A percentile compares a stretch with the other conserved stretches of the same genome.
Conservation (phyloP, 2,888 invertebrate genomes). For the Perdita meconis region DNA sequence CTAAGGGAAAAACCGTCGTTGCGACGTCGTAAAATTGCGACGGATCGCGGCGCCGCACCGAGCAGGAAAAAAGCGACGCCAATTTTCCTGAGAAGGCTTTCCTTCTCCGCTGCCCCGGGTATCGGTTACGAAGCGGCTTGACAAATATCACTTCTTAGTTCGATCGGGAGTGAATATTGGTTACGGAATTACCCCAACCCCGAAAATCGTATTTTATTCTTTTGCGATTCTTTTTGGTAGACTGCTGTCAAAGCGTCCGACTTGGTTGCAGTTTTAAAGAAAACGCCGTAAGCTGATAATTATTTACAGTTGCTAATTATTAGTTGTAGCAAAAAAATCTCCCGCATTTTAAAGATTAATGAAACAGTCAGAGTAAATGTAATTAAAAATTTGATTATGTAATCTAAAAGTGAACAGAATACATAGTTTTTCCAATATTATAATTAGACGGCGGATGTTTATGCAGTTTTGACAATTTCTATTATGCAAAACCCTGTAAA, state of each 20-base stretch:
- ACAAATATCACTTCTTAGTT: slow-evolving; percentile 38
- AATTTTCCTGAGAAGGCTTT: slow-evolving; percentile 21
- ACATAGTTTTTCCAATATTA: too few relatives aligned
- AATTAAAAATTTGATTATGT: too few relatives aligned
- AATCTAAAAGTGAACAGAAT: too few relatives aligned
- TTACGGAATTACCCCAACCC: not conserved
- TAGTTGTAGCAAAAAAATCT: too few relatives aligned
- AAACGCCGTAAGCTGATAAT: too few relatives aligned
- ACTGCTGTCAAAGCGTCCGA: not conserved
- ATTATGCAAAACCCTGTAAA: too few relatives aligned
- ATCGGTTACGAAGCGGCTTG: slow-evolving; percentile 31
- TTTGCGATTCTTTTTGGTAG: not conserved
- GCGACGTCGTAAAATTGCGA: slow-evolving; percentile 52
- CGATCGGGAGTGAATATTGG: not conserved
- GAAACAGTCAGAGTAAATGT: too few relatives aligned
- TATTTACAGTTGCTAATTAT: too few relatives aligned
- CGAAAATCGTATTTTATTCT: slow-evolving; percentile 22
- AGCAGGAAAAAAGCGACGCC: not conserved
- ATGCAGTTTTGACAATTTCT: too few relatives aligned
- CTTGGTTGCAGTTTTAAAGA: not conserved
- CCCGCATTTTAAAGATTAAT: too few relatives aligned
- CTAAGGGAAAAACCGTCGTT: slow-evolving; percentile 7
- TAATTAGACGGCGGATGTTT: too few relatives aligned
- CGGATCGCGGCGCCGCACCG: not conserved
- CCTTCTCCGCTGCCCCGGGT: slow-evolving; percentile 35